Evolutionary conservation across 2,888 invertebrate genomes (phyloP).

Genomic region (Ochlodes sylvanus): DNA sequence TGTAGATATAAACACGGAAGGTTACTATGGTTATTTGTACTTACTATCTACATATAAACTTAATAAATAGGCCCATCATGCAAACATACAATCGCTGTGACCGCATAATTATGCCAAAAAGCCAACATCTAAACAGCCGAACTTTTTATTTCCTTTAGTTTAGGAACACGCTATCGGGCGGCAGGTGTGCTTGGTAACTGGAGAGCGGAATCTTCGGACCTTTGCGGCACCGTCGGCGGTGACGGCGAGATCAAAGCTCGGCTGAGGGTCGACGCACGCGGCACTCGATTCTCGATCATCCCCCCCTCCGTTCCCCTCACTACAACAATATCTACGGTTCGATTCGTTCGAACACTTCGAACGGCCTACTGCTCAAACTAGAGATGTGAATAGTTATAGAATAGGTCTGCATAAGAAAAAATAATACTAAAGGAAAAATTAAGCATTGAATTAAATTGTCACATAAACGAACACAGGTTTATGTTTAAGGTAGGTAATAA

Average conservation of each 20-base stretch:
- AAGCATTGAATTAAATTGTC: no score
- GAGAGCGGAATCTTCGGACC: conserved; percentile 53
- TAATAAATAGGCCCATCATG: not conserved
- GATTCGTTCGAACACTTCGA: conserved; percentile 64
- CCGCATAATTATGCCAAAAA: not conserved
- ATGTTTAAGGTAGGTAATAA: no score
- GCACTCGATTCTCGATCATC: conserved; percentile 60
- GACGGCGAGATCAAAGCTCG: conserved; percentile 73
- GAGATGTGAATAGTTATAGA: conserved; percentile 39
- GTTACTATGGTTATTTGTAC: not conserved
- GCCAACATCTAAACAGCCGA: conserved; percentile 1
- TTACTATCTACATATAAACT: not conserved
- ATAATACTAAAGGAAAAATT: no score
- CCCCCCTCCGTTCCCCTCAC: conserved; percentile 52
- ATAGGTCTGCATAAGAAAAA: no score
- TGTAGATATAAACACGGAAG: not conserved
- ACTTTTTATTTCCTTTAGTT: conserved; percentile 36
- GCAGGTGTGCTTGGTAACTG: conserved; percentile 60
- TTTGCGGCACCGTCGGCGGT: conserved; percentile 55
- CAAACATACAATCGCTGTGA: not conserved
- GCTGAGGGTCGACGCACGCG: conserved; percentile 80
- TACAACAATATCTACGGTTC: conserved; percentile 53
- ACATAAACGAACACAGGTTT: no score
- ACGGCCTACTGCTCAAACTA: conserved; percentile 40
- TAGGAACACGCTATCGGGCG: conserved; percentile 38